These are phyloP conservation scores for Chalcosyrphus nemorum DNA, from an alignment of 2,888 invertebrate species.

Conservation along the genomic window DNA sequence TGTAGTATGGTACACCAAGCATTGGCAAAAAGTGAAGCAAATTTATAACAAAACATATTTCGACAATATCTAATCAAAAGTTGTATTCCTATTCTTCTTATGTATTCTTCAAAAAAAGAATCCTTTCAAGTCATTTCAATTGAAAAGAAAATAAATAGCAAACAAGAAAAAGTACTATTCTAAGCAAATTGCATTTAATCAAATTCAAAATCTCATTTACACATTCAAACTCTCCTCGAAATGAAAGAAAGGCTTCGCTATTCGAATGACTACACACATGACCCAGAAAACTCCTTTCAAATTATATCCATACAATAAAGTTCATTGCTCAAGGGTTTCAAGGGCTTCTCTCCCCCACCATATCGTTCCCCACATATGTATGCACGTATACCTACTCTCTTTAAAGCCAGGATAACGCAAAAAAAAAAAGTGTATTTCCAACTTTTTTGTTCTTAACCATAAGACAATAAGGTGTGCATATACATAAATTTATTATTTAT, in stretches of 20 bases:
- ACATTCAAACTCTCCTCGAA: slow-evolving; percentile 21
- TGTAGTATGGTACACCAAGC: too few relatives aligned
- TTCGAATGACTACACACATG: slow-evolving; percentile 48
- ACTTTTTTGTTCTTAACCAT: slow-evolving; percentile 42
- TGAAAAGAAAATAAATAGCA: not conserved
- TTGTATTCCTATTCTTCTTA: too few relatives aligned
- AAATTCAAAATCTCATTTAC: slow-evolving; percentile 63
- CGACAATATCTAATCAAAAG: too few relatives aligned
- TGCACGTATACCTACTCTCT: not conserved
- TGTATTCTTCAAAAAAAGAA: too few relatives aligned
- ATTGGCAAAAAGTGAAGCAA: too few relatives aligned
- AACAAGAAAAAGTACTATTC: not conserved
- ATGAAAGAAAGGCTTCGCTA: slow-evolving; percentile 48
- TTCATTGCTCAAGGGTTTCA: slow-evolving; percentile 79
- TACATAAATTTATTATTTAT: slow-evolving; percentile 67
- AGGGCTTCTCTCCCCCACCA: slow-evolving; percentile 46
- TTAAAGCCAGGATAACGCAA: slow-evolving; percentile 11
- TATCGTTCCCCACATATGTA: not conserved
- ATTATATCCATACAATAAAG: slow-evolving; percentile 74
- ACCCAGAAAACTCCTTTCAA: slow-evolving; percentile 74
- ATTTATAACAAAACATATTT: too few relatives aligned
- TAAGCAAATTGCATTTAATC: slow-evolving; percentile 61
- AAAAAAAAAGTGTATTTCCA: slow-evolving; percentile 8
- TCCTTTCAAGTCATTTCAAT: not conserved
- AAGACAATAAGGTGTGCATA: slow-evolving; percentile 66